Base-by-base conservation (phyloP, 1,140 invertebrate species). In the Drosophila lini region DNA sequence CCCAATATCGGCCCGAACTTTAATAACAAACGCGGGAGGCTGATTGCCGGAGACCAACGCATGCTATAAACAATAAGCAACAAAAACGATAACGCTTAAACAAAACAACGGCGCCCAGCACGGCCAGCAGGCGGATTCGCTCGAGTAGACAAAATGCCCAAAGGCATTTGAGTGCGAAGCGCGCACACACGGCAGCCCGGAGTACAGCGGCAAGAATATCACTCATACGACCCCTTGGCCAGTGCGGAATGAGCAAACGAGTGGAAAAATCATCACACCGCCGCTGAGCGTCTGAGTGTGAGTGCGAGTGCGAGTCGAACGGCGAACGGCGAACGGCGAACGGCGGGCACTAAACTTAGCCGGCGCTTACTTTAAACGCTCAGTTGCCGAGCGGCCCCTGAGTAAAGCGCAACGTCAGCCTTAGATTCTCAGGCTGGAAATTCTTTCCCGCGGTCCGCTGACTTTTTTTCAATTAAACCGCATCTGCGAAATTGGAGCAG, bases 311-410 rank as follows among this genome's bases (percentile, higher is more conserved):
- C 36, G 73, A 64, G 31, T 42, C 60, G 62, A 40, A 22, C 62
- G 50, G 48, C 22, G 32, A 53, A 22, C 56, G 69, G 55, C 68
- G 67, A 40, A 22, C 62, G 50, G 48, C 22, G 32, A 53, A 22
- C 56, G 69, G 55, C 68, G 67, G 63, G 63, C 80, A 80, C 73
- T 88, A 88, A 89, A 88, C 80, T 83, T 83, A 83, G 80, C 84
- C 78, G 88, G 80, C 80, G 74, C 71, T 79, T 82, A 77, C 80
- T 78, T 85, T 70, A 76, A 81, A 75, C 68, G 80, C 68, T 91
- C 90, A 91, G 90, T 91, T 84, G 85, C 57, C 81, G 82, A 90
- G 76, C 90, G 91, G 79, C 78, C 85, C 85, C 91, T 88, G 90
- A 82, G 78, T 74, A 73, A 79, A 89, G 74, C 85, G 78, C 78